These are phyloP conservation scores for Gadopsis marmoratus DNA, from an alignment of 2,797 vertebrate species.

Conservation along the genomic window DNA sequence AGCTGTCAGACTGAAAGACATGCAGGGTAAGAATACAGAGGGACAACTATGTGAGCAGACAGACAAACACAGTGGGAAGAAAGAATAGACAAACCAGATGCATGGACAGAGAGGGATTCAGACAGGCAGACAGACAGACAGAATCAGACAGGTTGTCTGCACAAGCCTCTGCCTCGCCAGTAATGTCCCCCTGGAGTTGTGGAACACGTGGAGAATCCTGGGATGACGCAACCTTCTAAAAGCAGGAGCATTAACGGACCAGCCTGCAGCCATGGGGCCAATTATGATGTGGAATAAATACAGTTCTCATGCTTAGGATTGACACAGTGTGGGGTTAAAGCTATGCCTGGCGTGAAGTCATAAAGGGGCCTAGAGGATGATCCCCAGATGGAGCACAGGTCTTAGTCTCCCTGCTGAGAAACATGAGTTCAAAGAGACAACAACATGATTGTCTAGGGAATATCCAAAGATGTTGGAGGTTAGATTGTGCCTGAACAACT, in stretches of 20 bases:
- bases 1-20: conserved; percentile 64
- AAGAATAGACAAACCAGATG: conserved; percentile 49
- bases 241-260: conserved; percentile 72
- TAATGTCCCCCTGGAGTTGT: conserved; percentile 74
- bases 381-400: conserved; percentile 56
- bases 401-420: conserved; percentile 58
- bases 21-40: conserved; percentile 38
- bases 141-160: conserved; percentile 76
- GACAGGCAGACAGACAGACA: conserved; percentile 68
- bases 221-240: conserved; percentile 84
- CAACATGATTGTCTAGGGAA: conserved; percentile 42
- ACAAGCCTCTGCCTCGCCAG: conserved; percentile 67
- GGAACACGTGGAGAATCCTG: conserved; percentile 83
- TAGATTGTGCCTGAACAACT: conserved; percentile 15
- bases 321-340: conserved; percentile 68
- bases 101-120: conserved; percentile 50
- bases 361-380: conserved; percentile 59
- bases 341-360: conserved; percentile 74
- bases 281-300: conserved; percentile 80
- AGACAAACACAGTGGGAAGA: conserved; percentile 38
- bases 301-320: conserved; percentile 74
- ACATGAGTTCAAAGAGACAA: conserved; percentile 65
- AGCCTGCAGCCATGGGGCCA: conserved; percentile 71
- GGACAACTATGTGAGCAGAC: conserved; percentile 33
- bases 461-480: conserved; percentile 38